Evolutionary conservation across 30 jellyfish, hydroid and myxozoan genomes (phyloP).

Genomic region (Rhopilema esculentum): DNA sequence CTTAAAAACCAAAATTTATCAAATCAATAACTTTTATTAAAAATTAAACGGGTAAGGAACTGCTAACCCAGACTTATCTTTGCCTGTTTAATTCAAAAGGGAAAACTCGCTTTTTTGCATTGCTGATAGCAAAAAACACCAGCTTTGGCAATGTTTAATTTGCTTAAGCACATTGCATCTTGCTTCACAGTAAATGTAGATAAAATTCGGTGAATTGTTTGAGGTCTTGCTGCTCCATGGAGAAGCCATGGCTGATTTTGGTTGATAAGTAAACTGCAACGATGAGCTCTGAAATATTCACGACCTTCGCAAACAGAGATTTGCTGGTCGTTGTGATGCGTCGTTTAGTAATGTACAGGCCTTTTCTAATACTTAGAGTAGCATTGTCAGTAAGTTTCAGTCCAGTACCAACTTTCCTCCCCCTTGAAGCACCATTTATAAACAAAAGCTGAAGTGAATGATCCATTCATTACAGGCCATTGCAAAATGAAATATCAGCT

Average conservation of each 20-base stretch:
- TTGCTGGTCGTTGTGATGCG: no score
- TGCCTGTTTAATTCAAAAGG: conserved; percentile 14
- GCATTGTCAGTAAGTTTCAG: no score
- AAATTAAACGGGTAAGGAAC: conserved; percentile 16
- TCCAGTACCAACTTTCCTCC: no score
- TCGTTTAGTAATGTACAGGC: no score
- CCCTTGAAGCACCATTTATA: no score
- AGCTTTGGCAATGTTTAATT: background rate
- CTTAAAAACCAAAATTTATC: conserved; percentile 30
- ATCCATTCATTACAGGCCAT: no score
- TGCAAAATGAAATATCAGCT: no score
- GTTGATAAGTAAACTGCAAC: background rate
- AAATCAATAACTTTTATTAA: conserved; percentile 19
- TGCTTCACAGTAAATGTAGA: background rate
- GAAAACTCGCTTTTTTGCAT: conserved; percentile 11
- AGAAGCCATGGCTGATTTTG: background rate
- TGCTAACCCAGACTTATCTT: conserved; percentile 11
- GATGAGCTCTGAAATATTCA: background rate
- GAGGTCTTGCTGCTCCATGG: background rate
- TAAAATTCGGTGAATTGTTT: background rate
- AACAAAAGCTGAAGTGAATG: no score
- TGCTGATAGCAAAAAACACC: conserved; percentile 18
- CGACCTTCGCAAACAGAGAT: background rate
- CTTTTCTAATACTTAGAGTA: no score
- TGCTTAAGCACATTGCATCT: background rate